Percentiles rank a stretch among this genome's conserved stretches.
These are phyloP conservation scores for Schizopygopsis malacanthus DNA, from an alignment of 2,797 vertebrate species.

Conservation along the genomic window DNA sequence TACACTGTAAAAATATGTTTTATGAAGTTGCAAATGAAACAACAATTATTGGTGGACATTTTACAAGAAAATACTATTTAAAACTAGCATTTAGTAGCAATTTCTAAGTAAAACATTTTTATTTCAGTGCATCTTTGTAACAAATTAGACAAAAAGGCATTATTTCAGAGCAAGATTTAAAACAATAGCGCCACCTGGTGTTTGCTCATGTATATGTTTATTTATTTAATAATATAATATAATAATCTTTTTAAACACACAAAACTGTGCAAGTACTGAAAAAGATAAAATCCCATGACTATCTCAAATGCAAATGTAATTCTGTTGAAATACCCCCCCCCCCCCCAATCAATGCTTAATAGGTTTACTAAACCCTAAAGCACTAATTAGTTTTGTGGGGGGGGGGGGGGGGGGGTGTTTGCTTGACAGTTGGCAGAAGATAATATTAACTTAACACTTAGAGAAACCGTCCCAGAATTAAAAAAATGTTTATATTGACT, in stretches of 20 bases:
- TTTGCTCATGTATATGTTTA: background rate
- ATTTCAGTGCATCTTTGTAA: background rate
- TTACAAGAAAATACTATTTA: background rate
- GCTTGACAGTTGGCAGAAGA: constrained; percentile 69
- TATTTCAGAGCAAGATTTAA: background rate
- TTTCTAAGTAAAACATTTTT: no score
- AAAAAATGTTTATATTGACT: background rate
- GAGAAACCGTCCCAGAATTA: background rate
- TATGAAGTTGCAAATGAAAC: background rate
- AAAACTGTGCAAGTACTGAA: background rate
- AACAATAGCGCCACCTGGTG: background rate
- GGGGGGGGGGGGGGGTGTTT: no score
- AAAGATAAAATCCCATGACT: background rate
- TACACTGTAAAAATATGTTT: background rate
- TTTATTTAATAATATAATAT: background rate
- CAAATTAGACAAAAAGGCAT: background rate
- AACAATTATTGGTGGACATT: background rate
- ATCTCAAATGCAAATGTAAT: background rate
- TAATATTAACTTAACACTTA: constrained; percentile 65
- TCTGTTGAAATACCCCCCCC: background rate
- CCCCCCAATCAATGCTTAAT: constrained; percentile 13
- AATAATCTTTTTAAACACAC: no score
- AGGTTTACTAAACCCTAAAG: no score
- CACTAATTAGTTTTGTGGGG: constrained; percentile 65
- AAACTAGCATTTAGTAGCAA: background rate